These are phyloP conservation scores for Esox niger DNA, from an alignment of 2,113 vertebrate species.

Conservation along the genomic window DNA sequence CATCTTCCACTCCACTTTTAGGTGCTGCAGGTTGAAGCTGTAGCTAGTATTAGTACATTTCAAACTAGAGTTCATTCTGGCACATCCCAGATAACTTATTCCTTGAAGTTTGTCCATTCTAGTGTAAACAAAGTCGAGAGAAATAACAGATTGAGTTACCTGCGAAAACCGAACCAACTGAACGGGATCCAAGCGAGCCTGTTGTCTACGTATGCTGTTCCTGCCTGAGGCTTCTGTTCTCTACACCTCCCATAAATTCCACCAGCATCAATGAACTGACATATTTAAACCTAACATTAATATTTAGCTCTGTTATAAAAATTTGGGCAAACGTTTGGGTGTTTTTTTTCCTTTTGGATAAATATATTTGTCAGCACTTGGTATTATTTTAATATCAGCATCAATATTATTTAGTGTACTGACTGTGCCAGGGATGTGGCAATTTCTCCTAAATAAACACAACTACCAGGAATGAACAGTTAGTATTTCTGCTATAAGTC, in stretches of 20 bases:
- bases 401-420: slow-evolving; percentile 29
- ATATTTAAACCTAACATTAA: slow-evolving; percentile 43
- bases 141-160: slow-evolving; percentile 21
- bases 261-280: slow-evolving; percentile 39
- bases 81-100: background rate
- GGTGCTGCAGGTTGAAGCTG: background rate
- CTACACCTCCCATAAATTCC: slow-evolving; percentile 35
- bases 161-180: slow-evolving; percentile 15
- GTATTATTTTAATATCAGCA: slow-evolving; percentile 42
- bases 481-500: too few relatives aligned
- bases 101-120: slow-evolving; percentile 17
- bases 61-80: slow-evolving; percentile 2
- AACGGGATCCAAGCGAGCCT: background rate
- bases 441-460: background rate
- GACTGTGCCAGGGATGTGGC: slow-evolving; percentile 31
- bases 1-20: too few relatives aligned
- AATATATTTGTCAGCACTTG: slow-evolving; percentile 34
- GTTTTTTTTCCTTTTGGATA: slow-evolving; percentile 34
- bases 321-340: slow-evolving; percentile 34
- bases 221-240: slow-evolving; percentile 30
- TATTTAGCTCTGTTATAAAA: slow-evolving; percentile 20
- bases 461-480: background rate
- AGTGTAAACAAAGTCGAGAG: slow-evolving; percentile 18
- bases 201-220: slow-evolving; percentile 6
- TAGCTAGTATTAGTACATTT: background rate